Percentiles rank a stretch among this genome's conserved stretches.
Conservation (phyloP, 1,140 invertebrate genomes). For the Prorops nasuta region DNA sequence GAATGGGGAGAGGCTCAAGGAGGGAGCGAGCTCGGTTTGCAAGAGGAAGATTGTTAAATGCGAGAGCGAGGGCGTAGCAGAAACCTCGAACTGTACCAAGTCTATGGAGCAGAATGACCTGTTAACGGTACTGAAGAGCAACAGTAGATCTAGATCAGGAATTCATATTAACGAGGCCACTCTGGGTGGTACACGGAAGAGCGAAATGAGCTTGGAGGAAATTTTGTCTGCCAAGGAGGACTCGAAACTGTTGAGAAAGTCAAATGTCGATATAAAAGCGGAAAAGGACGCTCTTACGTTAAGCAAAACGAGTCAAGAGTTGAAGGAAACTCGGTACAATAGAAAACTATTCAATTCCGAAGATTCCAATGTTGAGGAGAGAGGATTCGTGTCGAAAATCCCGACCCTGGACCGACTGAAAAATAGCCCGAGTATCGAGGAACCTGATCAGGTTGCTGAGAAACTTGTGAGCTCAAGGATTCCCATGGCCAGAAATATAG, state of each 20-base stretch:
- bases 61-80: constrained; percentile 1
- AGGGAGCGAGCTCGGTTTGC: too few relatives aligned
- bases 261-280: constrained; percentile 16
- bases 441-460: neutral
- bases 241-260: constrained; percentile 19
- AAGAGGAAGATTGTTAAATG: too few relatives aligned
- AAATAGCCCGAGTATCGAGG: constrained; percentile 7
- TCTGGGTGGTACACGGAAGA: constrained; percentile 34
- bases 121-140: constrained; percentile 41
- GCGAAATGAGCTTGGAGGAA: constrained; percentile 46
- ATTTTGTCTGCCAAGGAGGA: constrained; percentile 35
- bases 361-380: constrained; percentile 30
- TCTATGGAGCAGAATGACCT: constrained; percentile 40
- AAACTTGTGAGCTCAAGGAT: constrained; percentile 33
- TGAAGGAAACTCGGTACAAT: constrained; percentile 16
- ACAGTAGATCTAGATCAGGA: constrained; percentile 40
- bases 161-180: constrained; percentile 41
- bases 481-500: constrained; percentile 35
- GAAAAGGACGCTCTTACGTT: constrained; percentile 14
- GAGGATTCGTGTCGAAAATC: constrained; percentile 35
- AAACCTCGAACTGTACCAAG: too few relatives aligned
- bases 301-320: neutral
- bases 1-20: neutral
- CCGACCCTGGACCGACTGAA: constrained; percentile 25
- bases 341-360: constrained; percentile 15